These are phyloP conservation scores for Coelopa pilipes DNA, from an alignment of 2,888 invertebrate species.

Conservation along the genomic window DNA sequence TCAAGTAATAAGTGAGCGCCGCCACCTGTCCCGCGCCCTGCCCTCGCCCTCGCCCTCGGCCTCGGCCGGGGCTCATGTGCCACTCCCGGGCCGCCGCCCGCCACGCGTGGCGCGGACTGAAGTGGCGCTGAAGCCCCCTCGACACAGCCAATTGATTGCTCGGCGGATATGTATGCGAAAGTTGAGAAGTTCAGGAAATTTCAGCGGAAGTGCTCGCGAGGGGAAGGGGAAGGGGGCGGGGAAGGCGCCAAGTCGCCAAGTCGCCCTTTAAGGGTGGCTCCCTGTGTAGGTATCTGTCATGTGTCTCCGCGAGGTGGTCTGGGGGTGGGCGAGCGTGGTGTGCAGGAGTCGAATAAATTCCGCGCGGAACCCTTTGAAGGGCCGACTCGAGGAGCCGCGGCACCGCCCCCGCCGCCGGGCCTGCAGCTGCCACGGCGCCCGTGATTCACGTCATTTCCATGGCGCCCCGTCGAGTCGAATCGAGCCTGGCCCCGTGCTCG, in stretches of 20 bases:
- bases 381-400: not conserved
- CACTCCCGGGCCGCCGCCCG: not conserved
- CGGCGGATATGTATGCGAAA: not conserved
- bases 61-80: not conserved
- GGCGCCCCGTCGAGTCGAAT: not conserved
- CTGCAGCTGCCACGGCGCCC: not conserved
- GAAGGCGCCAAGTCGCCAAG: too few species aligned
- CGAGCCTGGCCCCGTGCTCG: not conserved
- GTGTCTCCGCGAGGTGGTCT: not conserved
- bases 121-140: not conserved
- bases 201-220: not conserved
- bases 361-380: not conserved
- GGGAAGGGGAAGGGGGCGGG: too few species aligned
- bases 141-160: too few species aligned
- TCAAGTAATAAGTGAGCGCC: not conserved
- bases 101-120: not conserved
- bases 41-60: not conserved
- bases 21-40: not conserved
- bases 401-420: not conserved
- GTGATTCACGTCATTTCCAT: not conserved
- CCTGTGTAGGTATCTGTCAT: slow-evolving; percentile 12
- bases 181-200: slow-evolving; percentile 10
- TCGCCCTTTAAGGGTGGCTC: slow-evolving; percentile 10
- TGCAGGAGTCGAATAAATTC: not conserved
- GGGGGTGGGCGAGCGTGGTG: not conserved